Evolutionary conservation across 1,140 invertebrate species (phyloP).

Genomic region (Brachionus manjavacas): DNA sequence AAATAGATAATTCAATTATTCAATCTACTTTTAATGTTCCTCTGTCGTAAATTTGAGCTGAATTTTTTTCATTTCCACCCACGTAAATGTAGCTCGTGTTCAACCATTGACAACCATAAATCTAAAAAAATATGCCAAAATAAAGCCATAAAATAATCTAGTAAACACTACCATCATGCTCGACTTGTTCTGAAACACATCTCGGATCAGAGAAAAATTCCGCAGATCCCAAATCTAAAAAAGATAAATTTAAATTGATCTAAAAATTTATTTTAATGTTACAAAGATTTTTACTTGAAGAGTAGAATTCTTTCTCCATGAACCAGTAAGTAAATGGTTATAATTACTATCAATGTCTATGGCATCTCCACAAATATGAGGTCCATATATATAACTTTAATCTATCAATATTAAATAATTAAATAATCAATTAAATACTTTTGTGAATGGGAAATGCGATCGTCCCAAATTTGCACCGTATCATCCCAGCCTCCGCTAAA

Average conservation of each 20-base stretch:
- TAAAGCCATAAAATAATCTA: neutral
- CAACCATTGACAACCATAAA: conserved; percentile 40
- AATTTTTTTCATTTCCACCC: conserved; percentile 11
- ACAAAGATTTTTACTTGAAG: conserved; percentile 1
- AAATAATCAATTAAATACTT: neutral
- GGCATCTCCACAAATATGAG: conserved; percentile 35
- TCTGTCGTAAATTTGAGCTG: conserved; percentile 17
- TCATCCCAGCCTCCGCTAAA: conserved; percentile 43
- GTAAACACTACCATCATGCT: conserved; percentile 20
- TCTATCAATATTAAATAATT: too few relatives aligned
- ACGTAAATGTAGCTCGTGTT: conserved; percentile 4
- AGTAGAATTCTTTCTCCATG: conserved; percentile 23
- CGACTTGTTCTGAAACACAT: conserved; percentile 28
- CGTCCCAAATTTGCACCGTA: conserved; percentile 41
- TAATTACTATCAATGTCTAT: conserved; percentile 34
- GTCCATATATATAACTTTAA: conserved; percentile 33
- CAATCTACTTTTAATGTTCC: conserved; percentile 10
- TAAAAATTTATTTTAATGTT: neutral
- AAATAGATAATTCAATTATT: neutral
- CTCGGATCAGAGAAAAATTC: conserved; percentile 14
- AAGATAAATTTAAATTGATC: neutral
- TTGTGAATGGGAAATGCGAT: neutral
- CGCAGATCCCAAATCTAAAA: conserved; percentile 36
- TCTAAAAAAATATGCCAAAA: neutral
- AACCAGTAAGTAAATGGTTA: conserved; percentile 37